Base-by-base conservation (phyloP, 2,888 invertebrate species). In the Pseudoips prasinana region DNA sequence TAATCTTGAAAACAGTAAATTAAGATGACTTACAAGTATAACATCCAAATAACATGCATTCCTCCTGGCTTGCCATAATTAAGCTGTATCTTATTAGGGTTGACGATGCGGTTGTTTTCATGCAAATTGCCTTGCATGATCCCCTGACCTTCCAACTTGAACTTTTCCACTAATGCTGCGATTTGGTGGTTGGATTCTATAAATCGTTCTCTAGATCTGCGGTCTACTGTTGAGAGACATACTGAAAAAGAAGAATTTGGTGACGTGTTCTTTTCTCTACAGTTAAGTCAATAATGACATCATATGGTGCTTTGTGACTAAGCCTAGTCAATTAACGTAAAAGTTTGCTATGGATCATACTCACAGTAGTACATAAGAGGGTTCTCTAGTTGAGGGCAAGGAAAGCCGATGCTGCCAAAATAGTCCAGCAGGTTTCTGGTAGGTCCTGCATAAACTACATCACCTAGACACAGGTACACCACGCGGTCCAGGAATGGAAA, bases 291-390 rank as follows among this genome's bases (percentile, higher is more conserved):
- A n/a, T n/a, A n/a, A n/a, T n/a, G n/a, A n/a, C n/a, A n/a, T n/a
- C n/a, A n/a, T n/a, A n/a, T n/a, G n/a, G n/a, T n/a, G n/a, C n/a
- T n/a, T n/a, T n/a, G n/a, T n/a, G n/a, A n/a, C n/a, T n/a, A n/a
- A n/a, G n/a, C n/a, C n/a, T n/a, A n/a, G n/a, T n/a, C n/a, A n/a
- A n/a, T n/a, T n/a, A n/a, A n/a, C n/a, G n/a, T n/a, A n/a, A n/a
- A n/a, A n/a, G n/a, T n/a, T n/a, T n/a, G n/a, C n/a, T n/a, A n/a
- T n/a, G n/a, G n/a, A n/a, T 2, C 7, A 20, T 24, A 91, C 95
- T 92, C 85, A 97, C 97, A 88, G 72, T 98, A 99, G 79, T 98
- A 98, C 95, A 98, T 98, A n/a, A 98, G 90, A 0, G 98, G 98
- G 79, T 99, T 99, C 72, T 98, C 98, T 28, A 98, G 87, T 69